Evolutionary conservation across 2,113 vertebrate genomes (phyloP).

Genomic region (Cinclus mexicanus): DNA sequence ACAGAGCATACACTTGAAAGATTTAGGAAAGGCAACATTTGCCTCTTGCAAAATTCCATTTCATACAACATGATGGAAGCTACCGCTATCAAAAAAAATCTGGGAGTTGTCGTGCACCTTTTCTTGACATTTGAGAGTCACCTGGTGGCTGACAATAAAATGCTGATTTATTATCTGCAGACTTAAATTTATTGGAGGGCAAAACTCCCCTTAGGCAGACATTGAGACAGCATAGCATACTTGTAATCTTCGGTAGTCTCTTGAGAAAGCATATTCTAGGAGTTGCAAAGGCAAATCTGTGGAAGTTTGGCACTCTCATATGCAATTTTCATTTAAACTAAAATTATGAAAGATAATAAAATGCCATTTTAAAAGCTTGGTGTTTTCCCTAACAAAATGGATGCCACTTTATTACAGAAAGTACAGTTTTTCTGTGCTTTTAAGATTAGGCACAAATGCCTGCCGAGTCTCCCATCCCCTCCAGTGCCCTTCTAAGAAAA

Average conservation of each 20-base stretch:
- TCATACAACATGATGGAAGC: neutral
- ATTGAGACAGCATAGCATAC: neutral
- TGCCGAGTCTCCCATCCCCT: neutral
- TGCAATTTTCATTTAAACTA: neutral
- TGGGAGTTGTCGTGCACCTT: conserved; percentile 21
- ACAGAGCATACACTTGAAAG: neutral
- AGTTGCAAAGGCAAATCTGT: neutral
- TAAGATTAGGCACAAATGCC: neutral
- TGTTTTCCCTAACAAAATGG: conserved; percentile 1
- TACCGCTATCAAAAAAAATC: conserved; percentile 32
- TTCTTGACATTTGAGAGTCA: conserved; percentile 65
- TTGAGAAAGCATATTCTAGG: conserved; percentile 4
- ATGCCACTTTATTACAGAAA: neutral
- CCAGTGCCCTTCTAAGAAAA: neutral
- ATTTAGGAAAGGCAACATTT: conserved; percentile 48
- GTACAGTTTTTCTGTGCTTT: neutral
- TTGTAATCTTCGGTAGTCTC: neutral
- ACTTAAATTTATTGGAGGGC: conserved; percentile 43
- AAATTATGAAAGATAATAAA: conserved; percentile 22
- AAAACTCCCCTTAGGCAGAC: conserved; percentile 52
- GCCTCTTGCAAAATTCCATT: neutral
- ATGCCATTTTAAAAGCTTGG: neutral
- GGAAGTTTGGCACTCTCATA: neutral
- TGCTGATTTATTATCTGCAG: conserved; percentile 36
- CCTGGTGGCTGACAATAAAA: conserved; percentile 44